Evolutionary conservation across 2,797 vertebrate species (phyloP).

Genomic region (Xyrichtys novacula): DNA sequence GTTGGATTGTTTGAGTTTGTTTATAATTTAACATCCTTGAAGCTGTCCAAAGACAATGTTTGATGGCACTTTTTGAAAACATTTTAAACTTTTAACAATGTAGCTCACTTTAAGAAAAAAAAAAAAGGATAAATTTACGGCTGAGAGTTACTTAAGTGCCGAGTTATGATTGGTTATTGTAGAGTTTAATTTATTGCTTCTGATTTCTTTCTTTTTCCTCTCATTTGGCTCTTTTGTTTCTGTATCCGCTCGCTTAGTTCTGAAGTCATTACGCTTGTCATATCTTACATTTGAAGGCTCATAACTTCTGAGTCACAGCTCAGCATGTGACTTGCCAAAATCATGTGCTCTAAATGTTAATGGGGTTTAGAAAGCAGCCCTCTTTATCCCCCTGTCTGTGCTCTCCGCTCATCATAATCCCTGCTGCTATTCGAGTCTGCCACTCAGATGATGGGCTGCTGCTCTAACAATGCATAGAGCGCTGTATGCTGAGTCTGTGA

Average conservation of each 20-base stretch:
- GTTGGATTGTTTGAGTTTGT: conserved; percentile 16
- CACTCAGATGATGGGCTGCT: conserved; percentile 30
- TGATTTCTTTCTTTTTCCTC: background rate
- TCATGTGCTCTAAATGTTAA: conserved; percentile 48
- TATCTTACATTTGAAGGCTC: conserved; percentile 14
- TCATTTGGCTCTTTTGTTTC: background rate
- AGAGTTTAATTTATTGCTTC: background rate
- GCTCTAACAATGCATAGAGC: background rate
- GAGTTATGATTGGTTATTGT: conserved; percentile 18
- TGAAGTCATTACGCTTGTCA: conserved; percentile 21
- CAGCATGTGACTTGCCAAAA: conserved; percentile 32
- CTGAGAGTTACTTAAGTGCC: conserved; percentile 3
- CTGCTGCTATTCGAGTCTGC: conserved; percentile 25
- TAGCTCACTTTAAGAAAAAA: background rate
- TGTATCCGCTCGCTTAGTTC: background rate
- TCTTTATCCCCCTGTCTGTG: conserved; percentile 33
- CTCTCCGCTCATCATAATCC: conserved; percentile 26
- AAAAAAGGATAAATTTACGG: conserved; percentile 10
- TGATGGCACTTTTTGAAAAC: background rate
- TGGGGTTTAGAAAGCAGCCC: conserved; percentile 30
- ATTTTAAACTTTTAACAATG: background rate
- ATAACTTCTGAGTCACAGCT: conserved; percentile 28
- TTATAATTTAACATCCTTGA: conserved; percentile 22
- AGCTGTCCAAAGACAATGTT: conserved; percentile 5
- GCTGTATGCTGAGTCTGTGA: background rate